A percentile compares a stretch with the other conserved stretches of the same genome.
Conservation (phyloP, 2,113 vertebrate genomes). For the Pachypanchax playfairii region DNA sequence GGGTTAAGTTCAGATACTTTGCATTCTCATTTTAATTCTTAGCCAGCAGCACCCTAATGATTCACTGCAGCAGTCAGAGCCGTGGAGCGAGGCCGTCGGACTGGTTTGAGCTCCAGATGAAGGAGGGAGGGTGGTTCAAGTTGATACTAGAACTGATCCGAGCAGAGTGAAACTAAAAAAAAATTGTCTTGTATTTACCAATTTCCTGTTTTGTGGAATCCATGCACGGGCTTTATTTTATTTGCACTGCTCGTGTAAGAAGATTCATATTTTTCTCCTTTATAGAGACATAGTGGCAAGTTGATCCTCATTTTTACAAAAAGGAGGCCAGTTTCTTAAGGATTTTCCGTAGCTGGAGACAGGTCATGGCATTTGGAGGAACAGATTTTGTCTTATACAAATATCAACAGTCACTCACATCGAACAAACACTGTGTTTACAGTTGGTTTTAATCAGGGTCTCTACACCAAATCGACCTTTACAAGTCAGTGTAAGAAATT, state of each 20-base stretch:
- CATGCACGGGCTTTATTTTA: slow-evolving; percentile 33
- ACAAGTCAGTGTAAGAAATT: neutral
- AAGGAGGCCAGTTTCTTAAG: neutral
- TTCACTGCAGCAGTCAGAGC: slow-evolving; percentile 47
- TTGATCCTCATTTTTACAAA: slow-evolving; percentile 2
- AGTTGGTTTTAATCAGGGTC: slow-evolving; percentile 1
- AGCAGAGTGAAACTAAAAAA: slow-evolving; percentile 56
- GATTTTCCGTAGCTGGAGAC: neutral
- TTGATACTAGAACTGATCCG: slow-evolving; percentile 29
- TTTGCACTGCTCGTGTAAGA: slow-evolving; percentile 14
- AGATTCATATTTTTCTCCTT: slow-evolving; percentile 1
- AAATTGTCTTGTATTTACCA: too few species aligned
- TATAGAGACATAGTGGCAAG: neutral
- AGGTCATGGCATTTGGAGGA: neutral
- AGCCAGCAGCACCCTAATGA: slow-evolving; percentile 57
- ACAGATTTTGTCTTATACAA: neutral
- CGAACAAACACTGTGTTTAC: slow-evolving; percentile 21
- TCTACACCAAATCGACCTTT: slow-evolving; percentile 1
- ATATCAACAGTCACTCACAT: slow-evolving; percentile 1
- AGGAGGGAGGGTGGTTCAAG: slow-evolving; percentile 25
- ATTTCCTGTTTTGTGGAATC: slow-evolving; percentile 49
- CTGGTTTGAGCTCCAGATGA: slow-evolving; percentile 61
- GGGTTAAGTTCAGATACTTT: slow-evolving; percentile 58
- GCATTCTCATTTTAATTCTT: slow-evolving; percentile 66
- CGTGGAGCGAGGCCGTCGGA: slow-evolving; percentile 51